Percentiles rank a stretch among this genome's conserved stretches.
These are phyloP conservation scores for Seira ritae DNA, from an alignment of 2,888 invertebrate genomes.

Conservation along the genomic window DNA sequence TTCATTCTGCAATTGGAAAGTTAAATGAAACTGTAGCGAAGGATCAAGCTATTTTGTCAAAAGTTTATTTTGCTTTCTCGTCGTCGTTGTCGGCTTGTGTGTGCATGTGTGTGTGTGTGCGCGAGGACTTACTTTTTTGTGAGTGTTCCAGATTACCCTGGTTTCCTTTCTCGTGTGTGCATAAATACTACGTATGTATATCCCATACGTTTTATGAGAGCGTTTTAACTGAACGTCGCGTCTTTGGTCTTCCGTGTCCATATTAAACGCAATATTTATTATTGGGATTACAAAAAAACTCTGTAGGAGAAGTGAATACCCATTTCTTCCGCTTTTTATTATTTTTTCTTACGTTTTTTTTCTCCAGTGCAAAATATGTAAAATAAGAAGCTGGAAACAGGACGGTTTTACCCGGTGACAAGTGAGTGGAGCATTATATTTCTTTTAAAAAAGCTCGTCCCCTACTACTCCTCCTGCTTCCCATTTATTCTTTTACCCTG, in stretches of 20 bases:
- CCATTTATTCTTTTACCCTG: constrained; percentile 4
- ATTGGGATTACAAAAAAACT: constrained; percentile 44
- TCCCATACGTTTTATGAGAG: constrained; percentile 8
- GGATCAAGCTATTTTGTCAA: neutral
- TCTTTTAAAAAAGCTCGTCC: neutral
- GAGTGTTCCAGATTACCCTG: constrained; percentile 62
- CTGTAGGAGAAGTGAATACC: constrained; percentile 12
- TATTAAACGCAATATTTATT: constrained; percentile 40
- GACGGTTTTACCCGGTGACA: neutral
- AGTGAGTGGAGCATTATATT: constrained; percentile 9
- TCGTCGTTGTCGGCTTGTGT: too few relatives aligned
- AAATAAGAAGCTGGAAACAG: neutral
- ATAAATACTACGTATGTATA: too few relatives aligned
- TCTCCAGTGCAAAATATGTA: constrained; percentile 30
- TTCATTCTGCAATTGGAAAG: neutral
- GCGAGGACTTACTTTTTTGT: neutral
- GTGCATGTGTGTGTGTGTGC: too few relatives aligned
- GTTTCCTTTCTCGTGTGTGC: neutral
- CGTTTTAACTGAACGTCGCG: neutral
- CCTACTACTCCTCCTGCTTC: constrained; percentile 8
- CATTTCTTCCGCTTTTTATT: neutral
- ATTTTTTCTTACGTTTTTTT: neutral
- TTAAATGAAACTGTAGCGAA: neutral
- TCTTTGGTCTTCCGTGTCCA: too few relatives aligned
- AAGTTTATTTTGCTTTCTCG: neutral